Evolutionary conservation across 2,888 invertebrate species (phyloP).

Genomic region (Synanthedon myopaeformis): DNA sequence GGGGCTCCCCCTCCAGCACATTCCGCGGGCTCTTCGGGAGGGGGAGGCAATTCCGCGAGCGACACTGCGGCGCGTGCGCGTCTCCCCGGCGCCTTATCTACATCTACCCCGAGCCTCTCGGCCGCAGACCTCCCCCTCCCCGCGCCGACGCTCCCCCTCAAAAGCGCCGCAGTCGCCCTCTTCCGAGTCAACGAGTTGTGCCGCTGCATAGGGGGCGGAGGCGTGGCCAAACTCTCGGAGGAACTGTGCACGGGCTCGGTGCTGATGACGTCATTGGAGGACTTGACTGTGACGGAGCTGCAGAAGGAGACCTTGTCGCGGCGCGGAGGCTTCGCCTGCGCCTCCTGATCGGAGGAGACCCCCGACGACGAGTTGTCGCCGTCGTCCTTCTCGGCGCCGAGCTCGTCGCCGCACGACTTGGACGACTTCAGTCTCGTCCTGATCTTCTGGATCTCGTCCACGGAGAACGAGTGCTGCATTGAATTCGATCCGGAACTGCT

Average conservation of each 20-base stretch:
- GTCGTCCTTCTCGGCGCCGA: conserved; percentile 75
- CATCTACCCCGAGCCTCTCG: conserved; percentile 55
- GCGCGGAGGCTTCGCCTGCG: conserved; percentile 41
- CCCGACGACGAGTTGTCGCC: conserved; percentile 91
- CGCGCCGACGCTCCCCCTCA: conserved; percentile 37
- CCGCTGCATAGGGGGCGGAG: conserved; percentile 59
- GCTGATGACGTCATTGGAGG: conserved; percentile 64
- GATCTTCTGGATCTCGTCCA: conserved; percentile 90
- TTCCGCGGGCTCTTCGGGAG: conserved; percentile 75
- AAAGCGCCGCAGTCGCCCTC: conserved; percentile 70
- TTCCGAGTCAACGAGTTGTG: conserved; percentile 74
- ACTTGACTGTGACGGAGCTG: conserved; percentile 62
- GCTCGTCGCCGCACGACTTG: conserved; percentile 88
- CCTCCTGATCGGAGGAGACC: conserved; percentile 86
- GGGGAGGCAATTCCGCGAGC: conserved; percentile 84
- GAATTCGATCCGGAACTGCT: conserved; percentile 82
- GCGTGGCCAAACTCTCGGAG: conserved; percentile 50
- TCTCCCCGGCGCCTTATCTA: conserved; percentile 46
- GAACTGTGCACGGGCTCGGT: conserved; percentile 66
- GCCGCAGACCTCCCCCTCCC: conserved; percentile 43
- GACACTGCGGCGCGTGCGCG: conserved; percentile 78
- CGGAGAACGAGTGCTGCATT: conserved; percentile 87
- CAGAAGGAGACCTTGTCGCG: conserved; percentile 64
- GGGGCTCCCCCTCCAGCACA: conserved; percentile 24
- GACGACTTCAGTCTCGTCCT: conserved; percentile 86